Base-by-base conservation (phyloP, 2,113 vertebrate species). In the Peromyscus polionotus region DNA sequence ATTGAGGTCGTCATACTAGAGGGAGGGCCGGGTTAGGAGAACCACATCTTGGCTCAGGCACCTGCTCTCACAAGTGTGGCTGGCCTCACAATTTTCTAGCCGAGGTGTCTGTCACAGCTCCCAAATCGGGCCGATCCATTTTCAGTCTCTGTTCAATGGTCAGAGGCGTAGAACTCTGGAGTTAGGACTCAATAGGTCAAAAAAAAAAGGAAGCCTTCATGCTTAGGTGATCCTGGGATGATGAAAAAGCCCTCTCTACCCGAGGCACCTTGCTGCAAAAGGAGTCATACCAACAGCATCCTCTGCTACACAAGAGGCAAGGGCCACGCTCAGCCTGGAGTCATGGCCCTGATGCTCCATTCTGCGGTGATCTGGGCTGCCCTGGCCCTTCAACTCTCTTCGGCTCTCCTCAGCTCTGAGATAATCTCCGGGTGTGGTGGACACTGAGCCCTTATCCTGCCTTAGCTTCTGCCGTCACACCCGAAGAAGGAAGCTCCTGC, bases 401-500 rank as follows among this genome's bases (percentile, higher is more conserved):
- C 54, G 42, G 0, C 33, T 75, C n/a, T 67, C 36, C 54, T 16
- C 1, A 80, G 73, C 73, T 80, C 13, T 86, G 22, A 84, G 90
- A n/a, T 80, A 39, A 39, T 42, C 51, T 70, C 24, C 28, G 81
- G 92, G 95, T 95, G 89, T 33, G 79, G 90, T 36, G n/a, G 51
- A 54, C 72, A 63, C 0, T 11, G n/a, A 67, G 24, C 39, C 89
- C 39, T 93, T 97, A 92, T 90, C 96, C 61, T 87, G 68, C 24
- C n/a, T 45, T 22, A 80, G 1, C 59, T 70, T 94, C 39, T 95
- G 76, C 80, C 80, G 48, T 36, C 86, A 68, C 92, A 54, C 80
- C 88, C 22, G 59, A 94, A 97, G 91, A 94, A 86, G 85, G 80
- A 95, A 36, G 48, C 76, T 39, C 33, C 75, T 45, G 10, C 89